Base-by-base conservation (phyloP, 2,888 invertebrate genomes). In the Trichopria drosophilae region DNA sequence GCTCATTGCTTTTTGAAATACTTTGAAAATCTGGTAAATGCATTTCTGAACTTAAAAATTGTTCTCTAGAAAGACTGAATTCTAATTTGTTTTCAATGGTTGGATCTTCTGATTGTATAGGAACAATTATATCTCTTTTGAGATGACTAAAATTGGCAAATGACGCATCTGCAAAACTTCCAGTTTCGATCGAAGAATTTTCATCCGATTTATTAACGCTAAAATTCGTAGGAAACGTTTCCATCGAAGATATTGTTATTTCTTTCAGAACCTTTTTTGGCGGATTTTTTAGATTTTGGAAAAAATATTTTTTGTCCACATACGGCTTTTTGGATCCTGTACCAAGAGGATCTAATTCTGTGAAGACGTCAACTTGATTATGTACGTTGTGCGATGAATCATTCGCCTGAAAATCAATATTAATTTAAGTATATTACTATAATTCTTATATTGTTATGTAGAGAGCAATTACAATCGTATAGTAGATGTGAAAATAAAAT, bases 301-400 rank as follows among this genome's bases (percentile, higher is more conserved):
- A 94, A 82, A 94, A 94, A 79, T 92, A 90, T 82, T 93, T 93
- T 80, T 92, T 92, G 82, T 94, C 93, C 72, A 93, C 85, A 80
- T 93, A 94, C 58, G 93, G 93, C 78, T 89, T 90, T 78, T 87
- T 90, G 77, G 89, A 85, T 71, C 93, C 92, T 65, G 91, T 93
- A 72, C 93, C 93, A 73, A 93, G 81, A 55, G 94, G 94, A 82
- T 94, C 93, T 77, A 94, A 81, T 76, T 94, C 93, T 61, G 91
- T 92, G 81, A 94, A 94, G 67, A 93, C 90, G 80, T 92, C 92
- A 80, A 86, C 64, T 49, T 71, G 74, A 5, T 69, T 72, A 16
- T 68, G 66, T 32, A 62, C 66, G 29, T 62, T 59, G 34, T 59
- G 61, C 2, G 62, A n/a, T n/a, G n/a, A n/a, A n/a, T n/a, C n/a